A percentile compares a stretch with the other conserved stretches of the same genome.
These are phyloP conservation scores for Lottia scabra DNA, from an alignment of 2,888 invertebrate species.

Conservation along the genomic window DNA sequence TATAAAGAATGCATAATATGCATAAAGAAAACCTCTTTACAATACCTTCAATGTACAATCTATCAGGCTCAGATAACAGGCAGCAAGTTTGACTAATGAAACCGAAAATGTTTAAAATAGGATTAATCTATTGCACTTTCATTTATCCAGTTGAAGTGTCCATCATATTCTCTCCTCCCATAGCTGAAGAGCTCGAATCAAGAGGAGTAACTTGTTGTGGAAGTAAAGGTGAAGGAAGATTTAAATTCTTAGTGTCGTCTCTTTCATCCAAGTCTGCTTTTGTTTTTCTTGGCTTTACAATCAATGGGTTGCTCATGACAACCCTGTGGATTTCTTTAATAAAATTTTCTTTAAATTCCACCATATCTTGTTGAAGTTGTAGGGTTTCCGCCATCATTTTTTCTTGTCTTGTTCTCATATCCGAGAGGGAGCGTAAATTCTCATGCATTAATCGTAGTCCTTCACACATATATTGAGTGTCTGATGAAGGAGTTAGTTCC, in stretches of 20 bases:
- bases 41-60: too few relatives aligned
- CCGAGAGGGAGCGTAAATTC: conserved; percentile 79
- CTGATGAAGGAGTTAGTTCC: conserved; percentile 85
- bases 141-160: too few relatives aligned
- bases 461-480: conserved; percentile 74
- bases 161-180: too few relatives aligned
- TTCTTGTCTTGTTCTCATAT: conserved; percentile 77
- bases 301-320: conserved; percentile 78
- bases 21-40: too few relatives aligned
- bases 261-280: conserved; percentile 76
- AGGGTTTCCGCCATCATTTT: conserved; percentile 77
- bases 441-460: conserved; percentile 86
- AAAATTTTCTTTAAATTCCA: conserved; percentile 82
- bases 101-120: too few relatives aligned
- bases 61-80: too few relatives aligned
- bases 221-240: conserved; percentile 73
- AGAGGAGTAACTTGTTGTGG: conserved; percentile 63
- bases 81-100: too few relatives aligned
- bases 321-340: conserved; percentile 80
- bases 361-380: conserved; percentile 78
- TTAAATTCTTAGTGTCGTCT: conserved; percentile 71
- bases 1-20: too few relatives aligned
- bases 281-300: conserved; percentile 60
- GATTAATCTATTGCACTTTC: too few relatives aligned
- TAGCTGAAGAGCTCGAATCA: not conserved